phyloP scores from a whole-genome alignment of 2,113 vertebrate genomes.

The Phaetusa simplex region DNA sequence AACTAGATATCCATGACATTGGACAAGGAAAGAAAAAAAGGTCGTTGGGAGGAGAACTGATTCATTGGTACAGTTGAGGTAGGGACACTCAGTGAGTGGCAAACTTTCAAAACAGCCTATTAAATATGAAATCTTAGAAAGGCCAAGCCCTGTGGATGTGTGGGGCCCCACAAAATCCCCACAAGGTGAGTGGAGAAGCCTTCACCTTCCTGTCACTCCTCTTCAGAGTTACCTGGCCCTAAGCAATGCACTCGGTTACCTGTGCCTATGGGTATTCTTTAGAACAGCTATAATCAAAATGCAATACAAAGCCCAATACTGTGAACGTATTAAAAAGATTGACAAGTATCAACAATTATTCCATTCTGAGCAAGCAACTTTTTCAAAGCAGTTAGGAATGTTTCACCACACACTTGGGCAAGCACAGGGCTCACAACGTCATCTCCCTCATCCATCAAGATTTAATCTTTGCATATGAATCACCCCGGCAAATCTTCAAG shows the following conservation, averaged over 20 bases:
- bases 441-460: not conserved
- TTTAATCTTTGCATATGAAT: not conserved
- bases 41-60: fast-evolving
- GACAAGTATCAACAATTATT: not conserved
- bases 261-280: not conserved
- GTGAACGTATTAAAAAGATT: not conserved
- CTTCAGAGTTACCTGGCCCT: not conserved
- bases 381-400: not conserved
- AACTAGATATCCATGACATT: not conserved
- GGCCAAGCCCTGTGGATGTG: not conserved
- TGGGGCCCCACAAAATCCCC: not conserved
- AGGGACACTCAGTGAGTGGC: not conserved
- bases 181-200: not conserved
- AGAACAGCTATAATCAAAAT: not conserved
- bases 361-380: not conserved
- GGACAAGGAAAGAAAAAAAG: not conserved
- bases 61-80: not conserved
- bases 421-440: not conserved
- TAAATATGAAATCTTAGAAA: not conserved
- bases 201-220: not conserved
- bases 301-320: not conserved
- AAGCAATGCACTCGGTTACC: not conserved
- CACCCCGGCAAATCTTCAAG: not conserved
- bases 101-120: not conserved
- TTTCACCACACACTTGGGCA: not conserved